Evolutionary conservation across 2,797 vertebrate species (phyloP), one percentile per base, ranked within the genome.

Genomic region (Enteromius viviparus): DNA sequence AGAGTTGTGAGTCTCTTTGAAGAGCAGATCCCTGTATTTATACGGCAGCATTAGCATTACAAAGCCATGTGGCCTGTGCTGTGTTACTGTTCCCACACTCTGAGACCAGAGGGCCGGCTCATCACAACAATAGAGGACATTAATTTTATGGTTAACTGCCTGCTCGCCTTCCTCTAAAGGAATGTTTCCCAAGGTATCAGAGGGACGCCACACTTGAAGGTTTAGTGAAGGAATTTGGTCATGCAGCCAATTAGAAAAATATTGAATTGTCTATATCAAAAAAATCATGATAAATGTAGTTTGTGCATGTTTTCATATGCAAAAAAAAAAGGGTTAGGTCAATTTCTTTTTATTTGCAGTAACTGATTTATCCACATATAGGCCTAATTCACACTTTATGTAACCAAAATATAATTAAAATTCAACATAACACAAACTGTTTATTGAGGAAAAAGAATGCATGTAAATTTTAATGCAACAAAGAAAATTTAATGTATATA

Each of bases 51-150:
- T 94, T 94, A 93, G 84, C 94, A 95, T 94, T 89, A 94, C 91
- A 95, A 94, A 94, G 92, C 85, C 88, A 85, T 90, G 89, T 91
- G 92, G 89, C 92, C 89, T 84, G 89, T 90, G 89, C 86, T 83
- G 86, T 84, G 91, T 92, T 93, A 89, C 92, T 93, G 93, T 95
- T 95, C 95, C 95, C 95, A 95, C 95, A 95, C 92, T 95, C 93
- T 45, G 88, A 85, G 84, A 91, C 91, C 92, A 90, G 91, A 93
- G 91, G 91, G 92, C 90, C 88, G 91, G 87, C 90, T 89, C 91
- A 87, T 80, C 62, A 72, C 91, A 92, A 95, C 94, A 94, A 94
- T 93, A 85, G 89, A 53, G 83, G 91, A 90, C 90, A 89, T 83
- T 92, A 91, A 93, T 91, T 88, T 89, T 88, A 89, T 84, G 89